A percentile compares a stretch with the other conserved stretches of the same genome.
Conservation (phyloP, 2,113 vertebrate species). For the Xyliphius kryptos region DNA sequence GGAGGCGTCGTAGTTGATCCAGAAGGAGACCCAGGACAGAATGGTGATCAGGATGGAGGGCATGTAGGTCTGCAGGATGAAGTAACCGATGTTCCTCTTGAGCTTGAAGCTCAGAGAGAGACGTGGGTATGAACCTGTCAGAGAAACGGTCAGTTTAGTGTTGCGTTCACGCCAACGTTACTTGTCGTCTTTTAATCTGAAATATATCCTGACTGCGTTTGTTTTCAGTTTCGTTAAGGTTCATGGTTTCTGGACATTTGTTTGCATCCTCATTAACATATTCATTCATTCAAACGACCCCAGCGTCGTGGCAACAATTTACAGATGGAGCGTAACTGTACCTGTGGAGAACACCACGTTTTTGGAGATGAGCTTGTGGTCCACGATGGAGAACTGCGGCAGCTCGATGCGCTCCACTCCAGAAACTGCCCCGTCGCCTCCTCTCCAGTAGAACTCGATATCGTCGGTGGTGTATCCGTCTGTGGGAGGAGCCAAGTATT, state of each 20-base stretch:
- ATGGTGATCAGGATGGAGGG: slow-evolving; percentile 99
- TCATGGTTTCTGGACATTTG: too few relatives aligned
- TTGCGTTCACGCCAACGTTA: too few relatives aligned
- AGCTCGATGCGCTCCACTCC: slow-evolving; percentile 94
- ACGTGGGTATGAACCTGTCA: slow-evolving; percentile 88
- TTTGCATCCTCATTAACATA: too few relatives aligned
- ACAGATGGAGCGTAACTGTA: slow-evolving; percentile 39
- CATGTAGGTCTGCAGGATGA: slow-evolving; percentile 99
- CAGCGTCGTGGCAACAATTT: background rate
- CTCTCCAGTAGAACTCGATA: slow-evolving; percentile 98
- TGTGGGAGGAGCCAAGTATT: slow-evolving; percentile 46
- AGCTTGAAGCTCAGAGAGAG: slow-evolving; percentile 98
- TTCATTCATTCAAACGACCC: too few relatives aligned
- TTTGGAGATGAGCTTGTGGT: slow-evolving; percentile 96
- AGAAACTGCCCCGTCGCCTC: slow-evolving; percentile 88
- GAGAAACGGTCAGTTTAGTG: background rate
- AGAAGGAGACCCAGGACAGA: slow-evolving; percentile 99
- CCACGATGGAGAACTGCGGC: slow-evolving; percentile 96
- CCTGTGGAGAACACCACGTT: slow-evolving; percentile 98
- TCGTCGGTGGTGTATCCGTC: slow-evolving; percentile 98
- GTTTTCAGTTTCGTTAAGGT: too few relatives aligned
- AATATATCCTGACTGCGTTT: too few relatives aligned
- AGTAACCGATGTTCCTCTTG: slow-evolving; percentile 99
- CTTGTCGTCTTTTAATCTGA: too few relatives aligned
- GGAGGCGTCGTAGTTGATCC: slow-evolving; percentile 99